Evolutionary conservation across 2,888 invertebrate species (phyloP).

Genomic region (Pycnomerus fuliginosus): DNA sequence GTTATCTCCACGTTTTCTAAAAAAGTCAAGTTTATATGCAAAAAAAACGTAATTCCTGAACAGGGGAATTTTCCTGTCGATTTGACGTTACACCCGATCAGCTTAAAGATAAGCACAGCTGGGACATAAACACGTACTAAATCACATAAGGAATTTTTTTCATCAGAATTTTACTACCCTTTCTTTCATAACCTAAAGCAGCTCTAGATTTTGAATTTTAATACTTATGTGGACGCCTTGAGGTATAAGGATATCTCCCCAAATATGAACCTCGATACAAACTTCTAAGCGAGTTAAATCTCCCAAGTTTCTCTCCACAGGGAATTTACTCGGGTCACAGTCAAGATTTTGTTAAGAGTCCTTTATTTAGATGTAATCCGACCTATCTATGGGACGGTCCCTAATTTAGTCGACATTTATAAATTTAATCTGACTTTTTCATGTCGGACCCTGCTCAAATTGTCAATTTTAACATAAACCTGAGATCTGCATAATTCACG

Average conservation of each 20-base stretch:
- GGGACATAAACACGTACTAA: slow-evolving; percentile 14
- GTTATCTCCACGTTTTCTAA: slow-evolving; percentile 1
- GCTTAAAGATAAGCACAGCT: slow-evolving; percentile 5
- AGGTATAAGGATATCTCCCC: slow-evolving; percentile 14
- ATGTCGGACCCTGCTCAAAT: too few species aligned
- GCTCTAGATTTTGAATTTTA: slow-evolving; percentile 27
- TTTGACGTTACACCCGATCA: slow-evolving; percentile 4
- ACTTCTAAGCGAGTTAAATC: slow-evolving; percentile 20
- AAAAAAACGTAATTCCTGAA: slow-evolving; percentile 1
- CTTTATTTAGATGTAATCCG: slow-evolving; percentile 10
- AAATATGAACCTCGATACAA: slow-evolving; percentile 20
- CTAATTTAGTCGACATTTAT: too few species aligned
- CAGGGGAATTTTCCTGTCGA: slow-evolving; percentile 10
- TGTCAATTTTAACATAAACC: too few species aligned
- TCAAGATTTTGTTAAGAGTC: slow-evolving; percentile 16
- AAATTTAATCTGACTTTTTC: too few species aligned
- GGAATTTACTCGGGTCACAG: slow-evolving; percentile 9
- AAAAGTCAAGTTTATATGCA: not conserved
- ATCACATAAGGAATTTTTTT: slow-evolving; percentile 22
- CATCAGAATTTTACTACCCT: slow-evolving; percentile 23
- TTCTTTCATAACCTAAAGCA: slow-evolving; percentile 28
- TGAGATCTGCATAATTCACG: too few species aligned
- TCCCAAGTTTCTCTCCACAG: slow-evolving; percentile 11
- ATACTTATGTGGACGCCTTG: slow-evolving; percentile 17
- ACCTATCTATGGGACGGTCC: too few species aligned